Evolutionary conservation across 2,113 vertebrate genomes (phyloP), one percentile per base, ranked within the genome.

Genomic region (Pleuronectes platessa): DNA sequence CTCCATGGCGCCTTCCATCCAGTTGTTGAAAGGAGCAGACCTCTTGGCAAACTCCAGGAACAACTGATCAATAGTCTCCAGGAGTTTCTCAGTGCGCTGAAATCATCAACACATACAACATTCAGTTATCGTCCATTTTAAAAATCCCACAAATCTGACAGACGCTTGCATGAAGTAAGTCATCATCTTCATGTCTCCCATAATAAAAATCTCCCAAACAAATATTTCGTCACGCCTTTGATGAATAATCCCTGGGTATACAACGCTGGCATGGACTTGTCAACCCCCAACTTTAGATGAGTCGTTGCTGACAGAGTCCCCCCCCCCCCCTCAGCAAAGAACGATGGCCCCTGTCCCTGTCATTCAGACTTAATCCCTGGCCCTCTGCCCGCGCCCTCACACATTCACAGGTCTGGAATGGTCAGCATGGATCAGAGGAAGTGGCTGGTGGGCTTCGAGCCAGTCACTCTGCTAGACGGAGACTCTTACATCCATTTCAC

Each of bases 1-100:
- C 77, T 95, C 94, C 93, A 94, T 95, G 53, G 94, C 94, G 79
- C 94, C 93, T 62, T 95, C 95, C 94, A 95, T 94, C 94, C 95
- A 95, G 91, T 95, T 95, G 86, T 95, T 95, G 81, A 95, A 95
- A n/a, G 94, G 94, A 23, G 93, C 93, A 1, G 92, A 93, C 74
- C 95, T 91, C 82, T 95, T 95, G n/a, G 94, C 91, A 77, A 94
- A 95, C 90, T 95, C 95, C 85, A 95, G 71, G 82, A 95, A 95
- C 87, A 95, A 76, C 89, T 95, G 95, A 84, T 95, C 95, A 71
- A 95, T 93, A 0, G 94, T 95, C 73, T 95, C 95, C 89, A 94
- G 79, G 69, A 95, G 89, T 75, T 95, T 95, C 5, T 95, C 94
- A 26, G 94, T 93, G 14, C 95, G 92, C 95, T 95, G 84, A 45